Percentiles rank a stretch among this genome's conserved stretches.
These are phyloP conservation scores for Bilobella aurantiaca DNA, from an alignment of 1,140 invertebrate species.

Conservation along the genomic window DNA sequence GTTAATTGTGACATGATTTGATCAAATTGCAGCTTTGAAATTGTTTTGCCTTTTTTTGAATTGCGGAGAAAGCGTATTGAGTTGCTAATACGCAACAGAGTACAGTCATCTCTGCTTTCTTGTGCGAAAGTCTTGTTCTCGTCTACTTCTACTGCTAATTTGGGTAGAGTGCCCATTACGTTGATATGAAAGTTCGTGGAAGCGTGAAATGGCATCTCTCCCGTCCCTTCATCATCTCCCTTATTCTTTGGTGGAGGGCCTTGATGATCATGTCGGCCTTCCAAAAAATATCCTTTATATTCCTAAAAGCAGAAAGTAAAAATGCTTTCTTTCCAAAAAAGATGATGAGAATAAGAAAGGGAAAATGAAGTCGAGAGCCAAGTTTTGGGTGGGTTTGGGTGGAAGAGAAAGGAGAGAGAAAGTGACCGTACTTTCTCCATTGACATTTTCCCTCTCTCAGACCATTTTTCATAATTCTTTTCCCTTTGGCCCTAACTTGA, in stretches of 20 bases:
- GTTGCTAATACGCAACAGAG: background rate
- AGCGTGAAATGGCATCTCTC: slow-evolving; percentile 27
- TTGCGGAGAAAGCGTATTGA: slow-evolving; percentile 1
- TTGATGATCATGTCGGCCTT: background rate
- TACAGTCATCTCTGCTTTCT: too few species aligned
- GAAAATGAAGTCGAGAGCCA: background rate
- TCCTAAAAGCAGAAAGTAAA: background rate
- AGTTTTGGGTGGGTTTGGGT: background rate
- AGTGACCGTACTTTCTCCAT: background rate
- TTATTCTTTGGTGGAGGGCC: too few species aligned
- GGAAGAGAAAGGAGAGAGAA: background rate
- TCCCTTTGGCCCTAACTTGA: background rate
- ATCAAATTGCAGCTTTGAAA: too few species aligned
- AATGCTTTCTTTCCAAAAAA: background rate
- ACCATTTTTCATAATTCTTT: background rate
- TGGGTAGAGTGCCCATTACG: slow-evolving; percentile 27
- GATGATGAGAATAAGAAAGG: background rate
- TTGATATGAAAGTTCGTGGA: slow-evolving; percentile 22
- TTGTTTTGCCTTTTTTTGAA: too few species aligned
- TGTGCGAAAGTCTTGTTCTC: background rate
- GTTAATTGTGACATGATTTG: background rate
- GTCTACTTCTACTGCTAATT: slow-evolving; percentile 17
- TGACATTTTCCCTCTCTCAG: background rate
- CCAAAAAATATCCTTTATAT: background rate
- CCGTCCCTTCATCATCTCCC: background rate